These are phyloP conservation scores for Netelia inedita DNA, from an alignment of 2,888 invertebrate species.

Conservation along the genomic window DNA sequence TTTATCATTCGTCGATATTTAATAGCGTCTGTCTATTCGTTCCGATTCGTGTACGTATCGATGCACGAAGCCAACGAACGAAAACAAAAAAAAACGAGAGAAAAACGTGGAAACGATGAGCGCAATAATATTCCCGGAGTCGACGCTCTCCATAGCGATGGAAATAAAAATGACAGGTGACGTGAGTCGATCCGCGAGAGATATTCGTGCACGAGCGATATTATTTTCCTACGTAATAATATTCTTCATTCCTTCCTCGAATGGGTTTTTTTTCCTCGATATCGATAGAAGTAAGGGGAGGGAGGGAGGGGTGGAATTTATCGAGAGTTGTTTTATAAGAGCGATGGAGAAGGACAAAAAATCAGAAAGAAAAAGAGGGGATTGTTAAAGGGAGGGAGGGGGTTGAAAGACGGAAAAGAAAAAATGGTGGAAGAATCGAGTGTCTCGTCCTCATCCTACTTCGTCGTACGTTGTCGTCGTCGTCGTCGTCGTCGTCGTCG, in stretches of 20 bases:
- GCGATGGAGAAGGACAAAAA: constrained; percentile 30
- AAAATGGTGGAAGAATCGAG: constrained; percentile 20
- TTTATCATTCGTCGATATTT: background rate
- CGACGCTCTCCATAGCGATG: background rate
- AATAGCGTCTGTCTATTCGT: background rate
- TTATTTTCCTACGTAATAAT: constrained; percentile 12
- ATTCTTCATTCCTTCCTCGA: background rate
- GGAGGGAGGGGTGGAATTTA: constrained; percentile 24
- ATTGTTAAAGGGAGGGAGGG: background rate
- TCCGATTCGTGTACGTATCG: background rate
- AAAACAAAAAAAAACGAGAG: background rate
- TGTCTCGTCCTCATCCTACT: constrained; percentile 36
- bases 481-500: constrained; percentile 49
- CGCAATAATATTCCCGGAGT: background rate
- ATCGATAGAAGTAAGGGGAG: background rate
- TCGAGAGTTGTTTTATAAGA: constrained; percentile 25
- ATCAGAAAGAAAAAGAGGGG: constrained; percentile 20
- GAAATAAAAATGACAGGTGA: constrained; percentile 24
- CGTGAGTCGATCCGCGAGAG: constrained; percentile 13
- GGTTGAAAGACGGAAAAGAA: constrained; percentile 32
- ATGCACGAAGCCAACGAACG: background rate
- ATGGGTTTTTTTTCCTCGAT: background rate
- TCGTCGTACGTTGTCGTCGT: constrained; percentile 18
- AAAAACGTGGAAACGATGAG: constrained; percentile 3
- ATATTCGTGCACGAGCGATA: constrained; percentile 31